Conservation (phyloP, 1,140 invertebrate species). For the Megalonaias nervosa region DNA sequence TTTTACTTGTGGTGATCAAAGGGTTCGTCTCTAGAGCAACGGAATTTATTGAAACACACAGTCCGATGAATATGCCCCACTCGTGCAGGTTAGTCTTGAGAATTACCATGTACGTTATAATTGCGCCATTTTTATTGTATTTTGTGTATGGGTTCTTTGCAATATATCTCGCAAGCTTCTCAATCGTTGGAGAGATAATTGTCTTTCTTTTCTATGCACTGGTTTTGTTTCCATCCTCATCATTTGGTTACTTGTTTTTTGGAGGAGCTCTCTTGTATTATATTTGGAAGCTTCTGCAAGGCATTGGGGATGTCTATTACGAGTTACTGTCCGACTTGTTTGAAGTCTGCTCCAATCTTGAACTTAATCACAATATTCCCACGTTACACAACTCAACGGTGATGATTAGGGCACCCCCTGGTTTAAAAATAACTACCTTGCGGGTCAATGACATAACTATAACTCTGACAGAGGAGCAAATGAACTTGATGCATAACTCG, state of each 20-base stretch:
- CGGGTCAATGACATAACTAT: constrained; percentile 5
- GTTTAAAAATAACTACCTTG: constrained; percentile 4
- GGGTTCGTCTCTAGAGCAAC: neutral
- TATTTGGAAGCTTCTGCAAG: constrained; percentile 15
- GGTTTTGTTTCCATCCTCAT: constrained; percentile 16
- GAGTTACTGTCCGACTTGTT: neutral
- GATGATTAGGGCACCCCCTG: neutral
- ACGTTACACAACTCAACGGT: constrained; percentile 6
- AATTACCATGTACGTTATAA: neutral
- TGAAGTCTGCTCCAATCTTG: constrained; percentile 13
- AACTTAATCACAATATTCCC: constrained; percentile 1
- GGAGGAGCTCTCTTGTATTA: constrained; percentile 18
- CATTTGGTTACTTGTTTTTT: constrained; percentile 32
- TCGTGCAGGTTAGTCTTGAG: neutral
- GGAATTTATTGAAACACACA: neutral
- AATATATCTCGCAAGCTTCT: constrained; percentile 16
- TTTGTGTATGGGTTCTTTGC: constrained; percentile 19
- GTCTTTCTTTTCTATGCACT: constrained; percentile 14
- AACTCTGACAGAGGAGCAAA: constrained; percentile 6
- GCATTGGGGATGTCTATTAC: constrained; percentile 11
- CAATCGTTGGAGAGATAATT: constrained; percentile 11
- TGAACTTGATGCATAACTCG: neutral
- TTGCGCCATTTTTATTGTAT: neutral
- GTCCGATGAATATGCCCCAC: neutral
- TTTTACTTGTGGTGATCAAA: neutral